Conservation (phyloP, 1,140 invertebrate species). For the Proctacanthus coquilletti region DNA sequence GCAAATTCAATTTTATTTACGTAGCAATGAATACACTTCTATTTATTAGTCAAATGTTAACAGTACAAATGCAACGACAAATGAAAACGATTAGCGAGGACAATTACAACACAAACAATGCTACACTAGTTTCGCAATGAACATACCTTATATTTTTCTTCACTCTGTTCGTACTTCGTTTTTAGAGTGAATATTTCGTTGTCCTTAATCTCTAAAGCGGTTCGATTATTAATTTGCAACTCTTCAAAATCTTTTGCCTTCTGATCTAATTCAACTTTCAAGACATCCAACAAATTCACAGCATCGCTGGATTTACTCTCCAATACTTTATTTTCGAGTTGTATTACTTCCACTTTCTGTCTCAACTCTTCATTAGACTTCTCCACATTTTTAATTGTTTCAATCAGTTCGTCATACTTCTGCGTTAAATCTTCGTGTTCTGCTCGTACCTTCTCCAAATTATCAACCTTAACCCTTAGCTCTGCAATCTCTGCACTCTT, state of each 20-base stretch:
- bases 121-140: no score
- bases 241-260: conserved; percentile 9
- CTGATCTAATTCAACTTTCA: conserved; percentile 4
- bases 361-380: conserved; percentile 28
- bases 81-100: no score
- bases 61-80: no score
- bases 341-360: conserved; percentile 27
- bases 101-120: no score
- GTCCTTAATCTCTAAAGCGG: not conserved
- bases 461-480: conserved; percentile 10
- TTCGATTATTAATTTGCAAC: not conserved
- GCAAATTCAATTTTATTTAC: no score
- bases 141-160: conserved; percentile 1
- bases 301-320: no score
- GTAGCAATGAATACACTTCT: no score
- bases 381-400: conserved; percentile 20
- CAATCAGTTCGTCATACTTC: conserved; percentile 20
- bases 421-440: conserved; percentile 16
- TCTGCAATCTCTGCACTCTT: conserved; percentile 10
- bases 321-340: conserved; percentile 31
- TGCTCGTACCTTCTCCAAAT: conserved; percentile 13
- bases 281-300: no score
- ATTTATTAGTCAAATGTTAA: no score
- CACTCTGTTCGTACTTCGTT: no score
- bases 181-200: no score